phyloP scores from a whole-genome alignment of 2,888 invertebrate species.

The Chaitophorus viminalis region DNA sequence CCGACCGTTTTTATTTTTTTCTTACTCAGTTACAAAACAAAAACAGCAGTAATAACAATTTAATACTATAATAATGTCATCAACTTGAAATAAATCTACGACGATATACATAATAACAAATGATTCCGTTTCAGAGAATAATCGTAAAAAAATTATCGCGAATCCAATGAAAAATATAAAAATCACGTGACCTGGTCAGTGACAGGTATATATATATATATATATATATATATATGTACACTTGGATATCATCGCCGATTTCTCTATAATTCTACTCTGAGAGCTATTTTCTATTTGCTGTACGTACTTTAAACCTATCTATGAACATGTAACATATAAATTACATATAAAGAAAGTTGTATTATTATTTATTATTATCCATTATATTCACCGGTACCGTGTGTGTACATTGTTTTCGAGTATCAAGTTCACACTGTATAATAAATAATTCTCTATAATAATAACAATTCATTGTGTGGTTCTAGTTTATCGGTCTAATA shows the following conservation, averaged over 20 bases:
- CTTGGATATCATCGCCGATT: neutral
- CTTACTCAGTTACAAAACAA: neutral
- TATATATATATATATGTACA: neutral
- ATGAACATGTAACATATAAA: neutral
- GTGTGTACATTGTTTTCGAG: neutral
- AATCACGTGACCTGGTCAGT: conserved; percentile 6
- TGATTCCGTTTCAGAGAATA: neutral
- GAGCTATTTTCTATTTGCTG: neutral
- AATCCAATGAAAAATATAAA: neutral
- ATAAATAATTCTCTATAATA: conserved; percentile 11
- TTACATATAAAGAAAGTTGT: neutral
- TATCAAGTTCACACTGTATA: neutral
- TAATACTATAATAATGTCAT: neutral
- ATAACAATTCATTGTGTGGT: neutral
- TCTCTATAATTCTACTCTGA: neutral
- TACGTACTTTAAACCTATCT: neutral
- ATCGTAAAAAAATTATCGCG: neutral
- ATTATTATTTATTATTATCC: too few relatives aligned
- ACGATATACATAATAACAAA: neutral
- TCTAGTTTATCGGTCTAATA: conserved; percentile 4
- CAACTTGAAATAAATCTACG: neutral
- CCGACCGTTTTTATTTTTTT: neutral
- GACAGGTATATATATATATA: neutral
- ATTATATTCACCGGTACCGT: neutral
- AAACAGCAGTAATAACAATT: neutral